Evolutionary conservation across 2,113 vertebrate species (phyloP).

Genomic region (Hippolais icterina): DNA sequence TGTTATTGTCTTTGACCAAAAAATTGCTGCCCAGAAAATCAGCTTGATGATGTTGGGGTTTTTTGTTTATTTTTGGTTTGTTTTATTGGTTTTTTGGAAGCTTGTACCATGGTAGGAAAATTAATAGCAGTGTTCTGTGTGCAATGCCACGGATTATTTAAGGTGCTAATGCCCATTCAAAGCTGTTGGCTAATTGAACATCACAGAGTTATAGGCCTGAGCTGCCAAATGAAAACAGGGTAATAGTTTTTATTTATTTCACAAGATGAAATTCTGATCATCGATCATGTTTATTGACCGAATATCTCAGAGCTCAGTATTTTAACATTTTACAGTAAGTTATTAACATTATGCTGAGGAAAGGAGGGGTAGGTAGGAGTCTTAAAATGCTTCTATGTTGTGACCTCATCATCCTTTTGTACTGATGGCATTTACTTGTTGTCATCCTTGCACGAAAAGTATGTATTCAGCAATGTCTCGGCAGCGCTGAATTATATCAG

Average conservation of each 20-base stretch:
- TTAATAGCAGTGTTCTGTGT: neutral
- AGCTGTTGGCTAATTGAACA: constrained; percentile 35
- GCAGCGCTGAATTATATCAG: neutral
- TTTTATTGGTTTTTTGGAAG: neutral
- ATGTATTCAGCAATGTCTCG: neutral
- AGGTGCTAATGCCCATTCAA: neutral
- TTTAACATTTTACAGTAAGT: neutral
- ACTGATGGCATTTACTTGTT: neutral
- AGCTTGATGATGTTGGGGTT: neutral
- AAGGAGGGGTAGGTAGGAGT: neutral
- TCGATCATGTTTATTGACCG: neutral
- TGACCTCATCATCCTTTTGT: neutral
- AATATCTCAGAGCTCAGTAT: neutral
- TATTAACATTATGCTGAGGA: neutral
- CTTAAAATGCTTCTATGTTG: neutral
- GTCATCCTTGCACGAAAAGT: neutral
- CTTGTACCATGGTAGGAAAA: neutral
- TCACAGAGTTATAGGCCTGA: neutral
- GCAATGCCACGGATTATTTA: neutral
- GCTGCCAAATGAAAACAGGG: neutral
- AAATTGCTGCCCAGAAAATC: neutral
- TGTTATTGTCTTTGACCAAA: neutral
- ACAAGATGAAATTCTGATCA: neutral
- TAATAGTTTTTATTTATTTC: constrained; percentile 38
- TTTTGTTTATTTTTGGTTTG: neutral